A percentile compares a stretch with the other conserved stretches of the same genome.
Conservation (phyloP, 2,113 vertebrate species). For the Monopterus albus region DNA sequence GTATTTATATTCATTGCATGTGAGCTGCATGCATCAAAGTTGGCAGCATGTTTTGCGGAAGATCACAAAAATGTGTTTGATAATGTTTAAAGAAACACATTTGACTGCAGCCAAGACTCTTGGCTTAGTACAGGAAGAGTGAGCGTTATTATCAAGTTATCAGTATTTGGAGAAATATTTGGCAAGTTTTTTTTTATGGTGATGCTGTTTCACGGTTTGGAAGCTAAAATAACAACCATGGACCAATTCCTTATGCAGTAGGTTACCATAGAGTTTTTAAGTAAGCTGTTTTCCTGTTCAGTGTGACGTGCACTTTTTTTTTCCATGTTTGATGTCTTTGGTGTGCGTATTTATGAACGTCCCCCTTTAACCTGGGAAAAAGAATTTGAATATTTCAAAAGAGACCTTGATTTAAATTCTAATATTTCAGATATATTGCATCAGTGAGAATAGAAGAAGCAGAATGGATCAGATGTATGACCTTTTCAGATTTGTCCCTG, state of each 20-base stretch:
- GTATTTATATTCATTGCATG: neutral
- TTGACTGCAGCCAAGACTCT: neutral
- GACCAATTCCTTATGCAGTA: neutral
- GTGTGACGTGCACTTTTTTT: slow-evolving; percentile 2
- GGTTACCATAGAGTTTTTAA: too few relatives aligned
- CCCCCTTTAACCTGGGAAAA: slow-evolving; percentile 12
- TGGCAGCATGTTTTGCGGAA: neutral
- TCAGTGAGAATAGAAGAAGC: slow-evolving; percentile 68
- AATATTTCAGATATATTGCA: slow-evolving; percentile 71
- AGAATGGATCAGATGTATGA: slow-evolving; percentile 79
- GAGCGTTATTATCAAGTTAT: slow-evolving; percentile 2
- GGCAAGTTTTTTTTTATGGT: neutral
- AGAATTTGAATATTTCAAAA: slow-evolving; percentile 60
- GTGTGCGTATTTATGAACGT: slow-evolving; percentile 33
- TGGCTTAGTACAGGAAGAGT: neutral
- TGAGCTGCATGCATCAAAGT: neutral
- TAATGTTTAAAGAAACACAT: slow-evolving; percentile 1
- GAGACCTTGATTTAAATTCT: slow-evolving; percentile 69
- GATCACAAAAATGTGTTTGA: neutral
- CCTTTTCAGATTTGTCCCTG: slow-evolving; percentile 78
- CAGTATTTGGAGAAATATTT: slow-evolving; percentile 9
- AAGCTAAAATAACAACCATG: neutral
- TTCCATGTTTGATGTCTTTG: slow-evolving; percentile 24
- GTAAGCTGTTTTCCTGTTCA: neutral
- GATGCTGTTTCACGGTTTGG: neutral